Evolutionary conservation across 1,140 invertebrate genomes (phyloP).

Genomic region (Planococcus citri): DNA sequence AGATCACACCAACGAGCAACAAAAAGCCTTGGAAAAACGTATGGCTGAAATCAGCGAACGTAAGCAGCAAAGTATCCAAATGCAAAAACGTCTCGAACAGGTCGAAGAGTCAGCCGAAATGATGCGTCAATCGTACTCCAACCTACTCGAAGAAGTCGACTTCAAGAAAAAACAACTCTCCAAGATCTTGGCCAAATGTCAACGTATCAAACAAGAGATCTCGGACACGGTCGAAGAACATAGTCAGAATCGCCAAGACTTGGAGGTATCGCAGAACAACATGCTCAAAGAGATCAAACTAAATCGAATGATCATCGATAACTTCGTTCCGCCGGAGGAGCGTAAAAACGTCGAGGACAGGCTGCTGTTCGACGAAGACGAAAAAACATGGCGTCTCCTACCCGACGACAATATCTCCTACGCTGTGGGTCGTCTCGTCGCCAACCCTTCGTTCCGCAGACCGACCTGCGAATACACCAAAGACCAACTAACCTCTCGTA

Average conservation of each 20-base stretch:
- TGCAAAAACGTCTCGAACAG: slow-evolving; percentile 71
- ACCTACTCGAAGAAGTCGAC: slow-evolving; percentile 82
- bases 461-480: slow-evolving; percentile 34
- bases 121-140: slow-evolving; percentile 71
- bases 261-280: slow-evolving; percentile 67
- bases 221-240: slow-evolving; percentile 72
- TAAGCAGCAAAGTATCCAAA: slow-evolving; percentile 60
- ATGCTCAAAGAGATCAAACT: slow-evolving; percentile 64
- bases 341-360: slow-evolving; percentile 66
- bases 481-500: slow-evolving; percentile 24
- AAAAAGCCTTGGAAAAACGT: slow-evolving; percentile 66
- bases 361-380: slow-evolving; percentile 74
- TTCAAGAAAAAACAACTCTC: slow-evolving; percentile 79
- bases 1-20: slow-evolving; percentile 81
- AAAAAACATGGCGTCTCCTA: slow-evolving; percentile 63
- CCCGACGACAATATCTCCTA: slow-evolving; percentile 31
- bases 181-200: slow-evolving; percentile 51
- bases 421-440: slow-evolving; percentile 24
- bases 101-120: slow-evolving; percentile 79
- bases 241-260: slow-evolving; percentile 60
- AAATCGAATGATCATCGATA: slow-evolving; percentile 84
- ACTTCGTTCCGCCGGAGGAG: slow-evolving; percentile 89
- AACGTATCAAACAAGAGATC: slow-evolving; percentile 52
- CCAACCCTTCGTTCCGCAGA: slow-evolving; percentile 24
- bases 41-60: slow-evolving; percentile 69